A percentile compares a stretch with the other conserved stretches of the same genome.
Conservation (phyloP, 1,140 invertebrate species). For the Drosophila athabasca region DNA sequence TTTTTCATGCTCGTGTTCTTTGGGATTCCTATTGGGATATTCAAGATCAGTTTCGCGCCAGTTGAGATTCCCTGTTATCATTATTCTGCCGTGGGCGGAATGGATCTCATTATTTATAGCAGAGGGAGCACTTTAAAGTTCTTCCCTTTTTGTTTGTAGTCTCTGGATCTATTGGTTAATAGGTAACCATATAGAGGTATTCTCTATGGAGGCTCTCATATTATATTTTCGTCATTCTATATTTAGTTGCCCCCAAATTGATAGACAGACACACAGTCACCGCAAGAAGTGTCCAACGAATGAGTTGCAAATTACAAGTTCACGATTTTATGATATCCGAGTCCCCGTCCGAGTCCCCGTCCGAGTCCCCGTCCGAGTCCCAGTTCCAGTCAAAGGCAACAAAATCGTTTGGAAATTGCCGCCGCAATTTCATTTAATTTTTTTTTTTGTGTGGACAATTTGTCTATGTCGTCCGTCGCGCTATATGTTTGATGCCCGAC, state of each 20-base stretch:
- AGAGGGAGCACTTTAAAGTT: too few relatives aligned
- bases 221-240: constrained; percentile 21
- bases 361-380: constrained; percentile 1
- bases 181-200: too few relatives aligned
- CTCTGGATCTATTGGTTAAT: too few relatives aligned
- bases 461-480: constrained; percentile 58
- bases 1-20: constrained; percentile 5
- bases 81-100: too few relatives aligned
- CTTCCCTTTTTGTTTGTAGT: too few relatives aligned
- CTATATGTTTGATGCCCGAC: constrained; percentile 33
- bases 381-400: constrained; percentile 1
- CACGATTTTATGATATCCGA: constrained; percentile 61
- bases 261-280: constrained; percentile 17
- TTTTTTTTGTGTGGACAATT: constrained; percentile 60
- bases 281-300: constrained; percentile 18
- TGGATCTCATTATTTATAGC: too few relatives aligned
- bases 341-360: too few relatives aligned
- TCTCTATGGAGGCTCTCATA: too few relatives aligned
- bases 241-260: constrained; percentile 35
- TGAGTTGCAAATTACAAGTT: constrained; percentile 74
- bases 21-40: constrained; percentile 13
- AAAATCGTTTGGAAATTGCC: constrained; percentile 68
- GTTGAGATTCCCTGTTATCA: too few relatives aligned
- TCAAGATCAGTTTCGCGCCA: not conserved
- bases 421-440: constrained; percentile 66